A percentile compares a stretch with the other conserved stretches of the same genome.
Conservation (phyloP, 2,113 vertebrate genomes). For the Anguilla rostrata region DNA sequence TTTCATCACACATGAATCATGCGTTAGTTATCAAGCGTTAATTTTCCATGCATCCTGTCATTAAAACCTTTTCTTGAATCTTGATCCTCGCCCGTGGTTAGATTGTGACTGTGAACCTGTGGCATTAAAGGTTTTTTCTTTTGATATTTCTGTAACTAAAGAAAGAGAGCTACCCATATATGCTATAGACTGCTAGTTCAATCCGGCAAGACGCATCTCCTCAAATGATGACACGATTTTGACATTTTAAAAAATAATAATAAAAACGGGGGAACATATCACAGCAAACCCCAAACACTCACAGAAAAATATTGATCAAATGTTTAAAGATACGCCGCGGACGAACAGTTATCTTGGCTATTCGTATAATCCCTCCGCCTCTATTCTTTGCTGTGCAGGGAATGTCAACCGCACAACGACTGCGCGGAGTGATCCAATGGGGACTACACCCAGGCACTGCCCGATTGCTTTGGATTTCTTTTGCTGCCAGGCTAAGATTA, state of each 20-base stretch:
- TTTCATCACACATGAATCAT: too few species aligned
- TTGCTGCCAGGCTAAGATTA: constrained; percentile 65
- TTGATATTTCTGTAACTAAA: background rate
- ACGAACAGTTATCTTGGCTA: background rate
- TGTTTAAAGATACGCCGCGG: background rate
- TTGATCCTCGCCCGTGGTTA: background rate
- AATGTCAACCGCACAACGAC: constrained; percentile 50
- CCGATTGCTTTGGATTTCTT: constrained; percentile 59
- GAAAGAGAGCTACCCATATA: background rate
- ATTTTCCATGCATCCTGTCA: too few species aligned
- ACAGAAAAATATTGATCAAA: background rate
- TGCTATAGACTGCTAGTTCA: too few species aligned
- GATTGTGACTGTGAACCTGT: background rate
- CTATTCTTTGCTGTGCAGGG: constrained; percentile 30
- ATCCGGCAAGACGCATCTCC: too few species aligned
- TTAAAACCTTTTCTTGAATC: background rate
- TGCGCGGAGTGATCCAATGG: constrained; percentile 68
- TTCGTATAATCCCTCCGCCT: constrained; percentile 61
- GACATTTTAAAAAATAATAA: background rate
- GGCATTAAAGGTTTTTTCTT: background rate
- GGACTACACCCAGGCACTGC: constrained; percentile 72
- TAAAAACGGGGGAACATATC: background rate
- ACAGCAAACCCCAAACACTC: background rate
- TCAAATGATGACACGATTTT: background rate
- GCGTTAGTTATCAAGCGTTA: background rate